phyloP scores from a whole-genome alignment of 2,797 vertebrate species.

The Varecia variegata region DNA sequence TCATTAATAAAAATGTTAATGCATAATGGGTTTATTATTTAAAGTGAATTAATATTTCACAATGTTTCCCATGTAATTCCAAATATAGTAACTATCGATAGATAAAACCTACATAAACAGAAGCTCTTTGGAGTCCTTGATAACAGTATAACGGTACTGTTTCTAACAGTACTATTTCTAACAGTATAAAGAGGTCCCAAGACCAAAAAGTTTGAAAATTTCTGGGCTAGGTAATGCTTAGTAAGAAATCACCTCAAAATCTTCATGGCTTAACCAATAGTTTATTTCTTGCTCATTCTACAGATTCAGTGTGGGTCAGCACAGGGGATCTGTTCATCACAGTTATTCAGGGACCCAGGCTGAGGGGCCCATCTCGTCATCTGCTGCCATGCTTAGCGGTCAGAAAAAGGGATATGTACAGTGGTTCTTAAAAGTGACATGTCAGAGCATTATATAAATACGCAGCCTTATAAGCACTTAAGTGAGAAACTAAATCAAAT shows the following conservation, averaged over 20 bases:
- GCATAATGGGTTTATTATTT: slow-evolving; percentile 27
- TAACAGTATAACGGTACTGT: too few relatives aligned
- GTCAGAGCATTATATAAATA: not conserved
- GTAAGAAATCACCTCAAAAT: not conserved
- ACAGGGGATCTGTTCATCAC: not conserved
- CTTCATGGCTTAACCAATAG: not conserved
- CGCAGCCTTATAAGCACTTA: not conserved
- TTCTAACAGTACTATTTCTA: too few relatives aligned
- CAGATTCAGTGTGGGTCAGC: not conserved
- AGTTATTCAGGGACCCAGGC: not conserved
- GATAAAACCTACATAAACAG: not conserved
- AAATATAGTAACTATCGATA: not conserved
- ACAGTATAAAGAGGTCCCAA: not conserved
- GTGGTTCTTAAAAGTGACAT: not conserved
- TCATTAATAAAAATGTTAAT: slow-evolving; percentile 37
- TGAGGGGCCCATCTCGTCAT: not conserved
- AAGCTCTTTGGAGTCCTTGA: not conserved
- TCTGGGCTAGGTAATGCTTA: not conserved
- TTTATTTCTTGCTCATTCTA: slow-evolving; percentile 1
- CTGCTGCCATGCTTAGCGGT: not conserved
- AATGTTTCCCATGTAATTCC: slow-evolving; percentile 12
- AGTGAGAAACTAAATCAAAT: not conserved
- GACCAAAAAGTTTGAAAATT: not conserved
- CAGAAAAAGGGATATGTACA: not conserved
- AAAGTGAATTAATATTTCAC: slow-evolving; percentile 21